Percentiles rank a stretch among this genome's conserved stretches.
Conservation (phyloP, 2,113 vertebrate genomes). For the Gavia stellata region DNA sequence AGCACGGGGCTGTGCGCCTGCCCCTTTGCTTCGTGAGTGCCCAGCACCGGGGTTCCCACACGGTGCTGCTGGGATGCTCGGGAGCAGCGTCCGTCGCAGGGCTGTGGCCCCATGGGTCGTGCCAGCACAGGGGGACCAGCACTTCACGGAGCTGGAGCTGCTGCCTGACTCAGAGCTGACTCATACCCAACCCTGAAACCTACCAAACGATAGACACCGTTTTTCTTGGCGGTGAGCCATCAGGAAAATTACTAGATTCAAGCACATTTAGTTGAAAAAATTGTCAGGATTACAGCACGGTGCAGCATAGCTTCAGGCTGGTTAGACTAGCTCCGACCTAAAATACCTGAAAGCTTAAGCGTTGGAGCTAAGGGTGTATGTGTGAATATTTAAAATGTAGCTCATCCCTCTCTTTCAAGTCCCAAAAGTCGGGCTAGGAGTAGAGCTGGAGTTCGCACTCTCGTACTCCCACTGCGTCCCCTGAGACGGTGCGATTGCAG, state of each 20-base stretch:
- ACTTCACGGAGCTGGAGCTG: not conserved
- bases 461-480: not conserved
- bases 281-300: constrained; percentile 16
- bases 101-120: rapidly evolving
- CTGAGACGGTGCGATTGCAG: not conserved
- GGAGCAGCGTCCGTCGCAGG: not conserved
- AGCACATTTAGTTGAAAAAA: constrained; percentile 25
- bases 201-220: constrained; percentile 52
- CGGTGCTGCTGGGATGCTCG: not conserved
- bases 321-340: not conserved
- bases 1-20: not conserved
- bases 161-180: constrained; percentile 58
- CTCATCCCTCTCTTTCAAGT: not conserved
- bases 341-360: not conserved
- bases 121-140: not conserved
- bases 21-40: not conserved
- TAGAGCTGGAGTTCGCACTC: not conserved
- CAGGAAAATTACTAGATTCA: constrained; percentile 50
- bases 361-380: not conserved
- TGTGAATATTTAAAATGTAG: not conserved
- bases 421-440: not conserved
- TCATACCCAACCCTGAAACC: constrained; percentile 46
- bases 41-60: not conserved
- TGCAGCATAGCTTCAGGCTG: constrained; percentile 28
- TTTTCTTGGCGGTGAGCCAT: constrained; percentile 51